These are phyloP conservation scores for Lordiphosa fenestrarum DNA, from an alignment of 2,888 invertebrate genomes.

Conservation along the genomic window DNA sequence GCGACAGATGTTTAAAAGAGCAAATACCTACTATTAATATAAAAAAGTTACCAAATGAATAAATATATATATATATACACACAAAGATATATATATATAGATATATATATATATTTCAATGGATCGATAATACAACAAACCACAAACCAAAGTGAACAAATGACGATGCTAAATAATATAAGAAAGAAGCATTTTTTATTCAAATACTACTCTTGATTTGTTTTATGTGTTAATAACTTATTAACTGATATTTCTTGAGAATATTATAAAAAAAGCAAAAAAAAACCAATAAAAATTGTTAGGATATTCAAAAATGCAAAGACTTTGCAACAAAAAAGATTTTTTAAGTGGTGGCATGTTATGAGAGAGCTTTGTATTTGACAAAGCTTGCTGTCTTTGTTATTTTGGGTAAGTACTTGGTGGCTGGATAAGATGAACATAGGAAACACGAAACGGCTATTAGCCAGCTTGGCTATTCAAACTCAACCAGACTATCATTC, in stretches of 20 bases:
- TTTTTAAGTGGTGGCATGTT: no score
- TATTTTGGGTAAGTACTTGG: no score
- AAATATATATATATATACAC: conserved; percentile 31
- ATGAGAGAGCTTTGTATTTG: no score
- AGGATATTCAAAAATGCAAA: conserved; percentile 55
- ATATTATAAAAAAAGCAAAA: conserved; percentile 53
- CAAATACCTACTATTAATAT: conserved; percentile 40
- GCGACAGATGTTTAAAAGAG: conserved; percentile 23
- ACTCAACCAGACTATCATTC: no score
- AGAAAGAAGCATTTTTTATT: conserved; percentile 70
- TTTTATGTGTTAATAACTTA: conserved; percentile 76
- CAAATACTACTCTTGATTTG: conserved; percentile 75
- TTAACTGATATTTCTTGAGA: conserved; percentile 73
- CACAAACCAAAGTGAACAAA: conserved; percentile 39
- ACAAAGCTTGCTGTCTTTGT: no score
- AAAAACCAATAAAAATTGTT: conserved; percentile 64
- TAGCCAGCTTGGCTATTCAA: no score
- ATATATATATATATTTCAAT: conserved; percentile 68
- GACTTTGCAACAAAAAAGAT: no score
- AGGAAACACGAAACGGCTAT: no score
- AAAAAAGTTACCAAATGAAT: conserved; percentile 30
- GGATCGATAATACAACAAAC: conserved; percentile 60
- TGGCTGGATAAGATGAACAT: no score
- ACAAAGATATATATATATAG: conserved; percentile 31
- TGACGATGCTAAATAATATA: conserved; percentile 52